phyloP scores from a whole-genome alignment of 2,797 vertebrate genomes.

The Lepilemur septentrionalis region DNA sequence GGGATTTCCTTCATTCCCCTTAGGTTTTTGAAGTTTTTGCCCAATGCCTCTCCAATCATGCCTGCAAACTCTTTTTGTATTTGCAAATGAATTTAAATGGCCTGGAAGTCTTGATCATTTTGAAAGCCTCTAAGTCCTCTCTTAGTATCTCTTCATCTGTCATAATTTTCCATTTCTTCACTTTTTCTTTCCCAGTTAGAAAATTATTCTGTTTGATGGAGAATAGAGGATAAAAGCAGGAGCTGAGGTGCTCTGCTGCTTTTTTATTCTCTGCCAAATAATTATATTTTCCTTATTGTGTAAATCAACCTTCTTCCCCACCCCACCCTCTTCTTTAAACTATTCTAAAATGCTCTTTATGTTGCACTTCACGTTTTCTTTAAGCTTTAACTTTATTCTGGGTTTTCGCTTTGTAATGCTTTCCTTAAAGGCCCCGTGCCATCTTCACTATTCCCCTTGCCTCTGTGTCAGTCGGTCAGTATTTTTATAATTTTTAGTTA shows the following conservation, averaged over 20 bases:
- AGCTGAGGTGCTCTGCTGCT: background rate
- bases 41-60: background rate
- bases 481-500: background rate
- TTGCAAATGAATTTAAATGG: conserved; percentile 14
- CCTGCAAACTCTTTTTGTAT: background rate
- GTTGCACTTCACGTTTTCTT: background rate
- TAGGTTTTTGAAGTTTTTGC: background rate
- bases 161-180: background rate
- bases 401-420: background rate
- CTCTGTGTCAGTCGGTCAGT: background rate
- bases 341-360: background rate
- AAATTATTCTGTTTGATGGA: background rate
- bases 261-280: background rate
- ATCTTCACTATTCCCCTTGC: background rate
- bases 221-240: background rate
- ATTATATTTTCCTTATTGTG: background rate
- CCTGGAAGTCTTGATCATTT: conserved; percentile 14
- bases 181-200: background rate
- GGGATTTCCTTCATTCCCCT: background rate
- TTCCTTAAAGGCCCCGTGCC: background rate
- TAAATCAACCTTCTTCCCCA: background rate
- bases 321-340: background rate
- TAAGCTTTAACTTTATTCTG: background rate
- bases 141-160: background rate
- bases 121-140: background rate